Evolutionary conservation across 2,888 invertebrate species (phyloP).

Genomic region (Drosophila testacea): DNA sequence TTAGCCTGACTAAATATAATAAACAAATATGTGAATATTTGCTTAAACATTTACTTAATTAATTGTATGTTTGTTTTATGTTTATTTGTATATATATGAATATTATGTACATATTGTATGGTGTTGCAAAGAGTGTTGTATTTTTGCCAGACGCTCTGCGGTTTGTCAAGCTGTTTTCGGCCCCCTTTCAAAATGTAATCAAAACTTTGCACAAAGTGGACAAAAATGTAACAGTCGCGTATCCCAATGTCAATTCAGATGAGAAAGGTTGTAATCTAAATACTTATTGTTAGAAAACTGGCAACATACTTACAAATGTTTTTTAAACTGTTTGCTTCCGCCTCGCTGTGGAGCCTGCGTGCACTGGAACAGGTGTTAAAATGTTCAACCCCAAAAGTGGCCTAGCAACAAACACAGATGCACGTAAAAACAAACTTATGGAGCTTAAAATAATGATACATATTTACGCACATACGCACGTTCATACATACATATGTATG

Average conservation of each 20-base stretch:
- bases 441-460: not conserved
- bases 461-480: not conserved
- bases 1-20: too few species aligned
- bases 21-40: too few species aligned
- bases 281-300: constrained; percentile 2
- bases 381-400: constrained; percentile 15
- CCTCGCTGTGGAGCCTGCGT: not conserved
- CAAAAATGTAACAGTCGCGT: constrained; percentile 10
- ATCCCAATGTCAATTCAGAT: constrained; percentile 18
- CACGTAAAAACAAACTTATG: not conserved
- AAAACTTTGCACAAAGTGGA: constrained; percentile 33
- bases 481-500: not conserved
- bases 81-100: not conserved
- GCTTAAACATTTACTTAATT: too few species aligned
- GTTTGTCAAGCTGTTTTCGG: constrained; percentile 24
- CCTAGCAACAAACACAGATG: constrained; percentile 24
- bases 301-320: not conserved
- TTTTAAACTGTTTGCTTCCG: constrained; percentile 29
- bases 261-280: constrained; percentile 7
- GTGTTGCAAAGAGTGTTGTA: constrained; percentile 16
- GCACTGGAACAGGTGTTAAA: constrained; percentile 25
- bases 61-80: too few species aligned
- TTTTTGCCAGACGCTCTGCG: constrained; percentile 3
- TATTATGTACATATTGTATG: not conserved
- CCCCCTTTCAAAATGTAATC: constrained; percentile 11